Base-by-base conservation (phyloP, 1,140 invertebrate species). In the Leptopilina clavipes region DNA sequence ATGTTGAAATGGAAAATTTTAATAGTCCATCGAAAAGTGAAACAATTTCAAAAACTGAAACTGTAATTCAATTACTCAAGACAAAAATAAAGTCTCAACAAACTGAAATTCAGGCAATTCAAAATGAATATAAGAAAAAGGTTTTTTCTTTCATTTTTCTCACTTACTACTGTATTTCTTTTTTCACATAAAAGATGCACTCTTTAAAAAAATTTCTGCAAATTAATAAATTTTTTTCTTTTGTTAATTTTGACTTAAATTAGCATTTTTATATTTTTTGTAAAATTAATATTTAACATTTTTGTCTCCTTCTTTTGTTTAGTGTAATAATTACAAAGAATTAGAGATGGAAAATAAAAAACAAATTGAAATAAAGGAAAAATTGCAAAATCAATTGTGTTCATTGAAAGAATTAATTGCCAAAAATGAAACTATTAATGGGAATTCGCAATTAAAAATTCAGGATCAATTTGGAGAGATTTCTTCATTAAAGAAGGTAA, bases 21-120 rank as follows among this genome's bases (percentile, higher is more conserved):
- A 73, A 78, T 40, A 8, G 8, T 19, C 56, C 40, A 44, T 22
- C 12, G n/a, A 52, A 52, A 19, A 7, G 18, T 40, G 77, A 76
- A 37, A 78, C 75, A 45, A 43, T 76, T 31, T 44, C 45, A 12
- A 81, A 80, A 72, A 85, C 76, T n/a, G 85, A 89, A 59, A 79
- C 84, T 6, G 84, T 88, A 43, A 81, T 85, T 56, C 80, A 86
- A 65, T 88, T 89, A 78, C 86, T 91, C 1, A 86, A 89, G 81
- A 78, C 87, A 6, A 91, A 92, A 83, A 83, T 92, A 72, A 88
- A 89, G 77, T 84, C 88, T 45, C 74, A 91, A 31, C 85, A 89
- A 72, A 81, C 84, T n/a, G 90, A 92, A 70, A 70, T 89, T 7
- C 80, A 89, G 70, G 79, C 81, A 12, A 72, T 89, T 31, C 88